Evolutionary conservation across 2,888 invertebrate species (phyloP).

Genomic region (Schrankia costaestrigalis): DNA sequence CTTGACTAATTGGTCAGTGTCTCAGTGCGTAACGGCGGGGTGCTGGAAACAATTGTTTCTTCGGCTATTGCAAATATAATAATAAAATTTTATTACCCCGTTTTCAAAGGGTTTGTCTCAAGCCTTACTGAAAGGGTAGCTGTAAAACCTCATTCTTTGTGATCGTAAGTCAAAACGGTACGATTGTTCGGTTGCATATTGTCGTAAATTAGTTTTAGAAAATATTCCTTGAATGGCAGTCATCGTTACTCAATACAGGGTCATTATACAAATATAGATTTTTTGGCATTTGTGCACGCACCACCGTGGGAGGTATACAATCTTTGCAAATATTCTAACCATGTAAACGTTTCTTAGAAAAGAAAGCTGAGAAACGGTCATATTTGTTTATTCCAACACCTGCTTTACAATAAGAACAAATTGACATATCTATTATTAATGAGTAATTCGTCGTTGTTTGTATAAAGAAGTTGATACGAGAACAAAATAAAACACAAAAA

Average conservation of each 20-base stretch:
- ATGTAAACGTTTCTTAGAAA: slow-evolving; percentile 59
- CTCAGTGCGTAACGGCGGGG: slow-evolving; percentile 60
- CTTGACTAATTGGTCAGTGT: slow-evolving; percentile 71
- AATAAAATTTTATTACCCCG: slow-evolving; percentile 78
- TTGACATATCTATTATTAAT: slow-evolving; percentile 21
- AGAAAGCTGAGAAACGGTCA: slow-evolving; percentile 60
- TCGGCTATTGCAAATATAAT: slow-evolving; percentile 75
- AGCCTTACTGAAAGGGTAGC: slow-evolving; percentile 68
- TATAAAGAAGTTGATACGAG: not conserved
- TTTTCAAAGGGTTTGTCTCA: slow-evolving; percentile 75
- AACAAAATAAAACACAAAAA: slow-evolving; percentile 1
- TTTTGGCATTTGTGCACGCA: slow-evolving; percentile 74
- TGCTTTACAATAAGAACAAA: slow-evolving; percentile 38
- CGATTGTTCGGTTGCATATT: slow-evolving; percentile 75
- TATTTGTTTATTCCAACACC: slow-evolving; percentile 56
- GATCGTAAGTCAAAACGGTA: slow-evolving; percentile 69
- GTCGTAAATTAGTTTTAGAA: slow-evolving; percentile 74
- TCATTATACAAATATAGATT: slow-evolving; percentile 80
- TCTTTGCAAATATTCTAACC: slow-evolving; percentile 55
- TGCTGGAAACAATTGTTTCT: slow-evolving; percentile 60
- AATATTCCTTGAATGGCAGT: slow-evolving; percentile 57
- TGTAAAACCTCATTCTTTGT: slow-evolving; percentile 53
- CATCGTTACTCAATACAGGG: slow-evolving; percentile 70
- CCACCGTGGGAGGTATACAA: slow-evolving; percentile 71
- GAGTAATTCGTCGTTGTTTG: slow-evolving; percentile 1